These are phyloP conservation scores for Syrista parreyssii DNA, from an alignment of 2,888 invertebrate species.

Conservation along the genomic window DNA sequence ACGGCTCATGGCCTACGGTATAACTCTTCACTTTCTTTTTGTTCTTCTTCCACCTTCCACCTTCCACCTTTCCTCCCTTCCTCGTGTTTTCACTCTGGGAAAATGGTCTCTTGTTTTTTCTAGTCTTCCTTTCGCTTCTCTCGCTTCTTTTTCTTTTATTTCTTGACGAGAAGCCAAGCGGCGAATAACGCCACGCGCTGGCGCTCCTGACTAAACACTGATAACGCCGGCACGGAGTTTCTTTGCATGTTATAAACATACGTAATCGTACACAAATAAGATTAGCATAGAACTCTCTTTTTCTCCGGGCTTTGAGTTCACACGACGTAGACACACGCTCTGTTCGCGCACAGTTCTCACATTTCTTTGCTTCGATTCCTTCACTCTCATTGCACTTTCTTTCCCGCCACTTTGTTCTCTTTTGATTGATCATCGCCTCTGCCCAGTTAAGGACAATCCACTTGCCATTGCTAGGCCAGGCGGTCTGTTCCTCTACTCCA, in stretches of 20 bases:
- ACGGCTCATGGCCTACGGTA: too few species aligned
- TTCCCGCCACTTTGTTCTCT: too few species aligned
- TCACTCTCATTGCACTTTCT: too few species aligned
- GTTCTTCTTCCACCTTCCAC: constrained; percentile 33
- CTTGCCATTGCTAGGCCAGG: too few species aligned
- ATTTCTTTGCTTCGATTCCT: too few species aligned
- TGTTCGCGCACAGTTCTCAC: too few species aligned
- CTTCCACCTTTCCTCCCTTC: constrained; percentile 8
- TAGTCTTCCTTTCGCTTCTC: not conserved
- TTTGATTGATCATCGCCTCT: too few species aligned
- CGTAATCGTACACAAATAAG: constrained; percentile 66
- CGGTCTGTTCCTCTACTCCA: not conserved
- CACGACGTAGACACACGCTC: too few species aligned
- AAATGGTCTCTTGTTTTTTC: constrained; percentile 5
- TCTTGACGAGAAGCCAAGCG: constrained; percentile 29
- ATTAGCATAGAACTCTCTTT: constrained; percentile 60
- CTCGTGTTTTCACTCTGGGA: not conserved
- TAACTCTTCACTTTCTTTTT: constrained; percentile 15
- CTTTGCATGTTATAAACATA: constrained; percentile 67
- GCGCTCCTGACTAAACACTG: constrained; percentile 65
- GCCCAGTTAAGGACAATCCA: too few species aligned
- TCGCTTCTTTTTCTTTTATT: constrained; percentile 36
- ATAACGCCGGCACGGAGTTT: constrained; percentile 61
- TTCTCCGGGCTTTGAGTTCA: too few species aligned
- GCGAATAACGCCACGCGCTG: constrained; percentile 45